A percentile compares a stretch with the other conserved stretches of the same genome.
phyloP scores from a whole-genome alignment of 2,113 vertebrate species.

The Carassius auratus region DNA sequence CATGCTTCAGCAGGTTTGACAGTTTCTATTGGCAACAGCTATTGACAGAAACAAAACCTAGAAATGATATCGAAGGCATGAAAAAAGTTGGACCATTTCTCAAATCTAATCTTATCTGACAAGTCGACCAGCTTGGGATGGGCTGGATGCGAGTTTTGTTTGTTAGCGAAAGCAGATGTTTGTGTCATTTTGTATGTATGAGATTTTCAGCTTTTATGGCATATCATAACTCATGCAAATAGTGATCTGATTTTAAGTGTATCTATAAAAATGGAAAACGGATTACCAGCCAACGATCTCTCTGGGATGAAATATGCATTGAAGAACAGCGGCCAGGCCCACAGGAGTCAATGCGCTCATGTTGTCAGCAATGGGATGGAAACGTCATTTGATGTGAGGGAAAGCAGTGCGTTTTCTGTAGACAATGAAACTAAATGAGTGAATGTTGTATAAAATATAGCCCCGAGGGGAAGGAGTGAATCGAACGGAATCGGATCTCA shows the following conservation, averaged over 20 bases:
- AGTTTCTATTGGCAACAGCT: conserved; percentile 43
- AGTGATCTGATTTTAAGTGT: conserved; percentile 59
- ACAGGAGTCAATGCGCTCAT: conserved; percentile 48
- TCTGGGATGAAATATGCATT: conserved; percentile 49
- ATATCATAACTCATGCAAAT: conserved; percentile 58
- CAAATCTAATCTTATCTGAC: conserved; percentile 46
- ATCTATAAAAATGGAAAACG: conserved; percentile 58
- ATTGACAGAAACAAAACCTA: conserved; percentile 40
- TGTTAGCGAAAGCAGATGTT: conserved; percentile 55
- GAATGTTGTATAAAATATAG: conserved; percentile 57
- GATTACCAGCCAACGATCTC: conserved; percentile 52
- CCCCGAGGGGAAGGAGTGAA: conserved; percentile 48
- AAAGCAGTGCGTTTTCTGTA: conserved; percentile 51
- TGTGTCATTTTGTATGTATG: conserved; percentile 56
- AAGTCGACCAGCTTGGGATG: conserved; percentile 28
- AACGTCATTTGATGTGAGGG: conserved; percentile 53
- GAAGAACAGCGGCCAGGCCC: conserved; percentile 45
- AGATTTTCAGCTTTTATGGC: conserved; percentile 54
- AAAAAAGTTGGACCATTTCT: conserved; percentile 46
- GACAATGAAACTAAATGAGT: conserved; percentile 42
- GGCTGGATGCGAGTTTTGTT: conserved; percentile 49
- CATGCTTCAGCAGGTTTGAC: conserved; percentile 42
- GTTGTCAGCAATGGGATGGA: conserved; percentile 47
- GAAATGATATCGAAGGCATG: conserved; percentile 22
- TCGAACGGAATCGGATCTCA: conserved; percentile 58